Base-by-base conservation (phyloP, 2,888 invertebrate genomes). In the Drosophila paramelanica region DNA sequence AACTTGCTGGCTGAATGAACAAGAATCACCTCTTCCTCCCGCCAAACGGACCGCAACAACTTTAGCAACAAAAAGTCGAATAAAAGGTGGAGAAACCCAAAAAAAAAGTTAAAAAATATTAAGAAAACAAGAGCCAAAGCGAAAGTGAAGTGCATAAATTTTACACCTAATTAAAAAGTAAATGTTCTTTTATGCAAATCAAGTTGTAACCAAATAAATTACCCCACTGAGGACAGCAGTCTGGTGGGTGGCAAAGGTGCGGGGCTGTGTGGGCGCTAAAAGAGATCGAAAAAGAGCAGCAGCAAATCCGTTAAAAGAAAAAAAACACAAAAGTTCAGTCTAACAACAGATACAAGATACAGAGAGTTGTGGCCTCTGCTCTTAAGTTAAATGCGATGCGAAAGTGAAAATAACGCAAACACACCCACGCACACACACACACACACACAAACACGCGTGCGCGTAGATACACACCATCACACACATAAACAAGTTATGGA, bases 161-260 rank as follows among this genome's bases (percentile, higher is more conserved):
- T 86, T 88, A 80, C 86, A 86, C 84, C 88, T 89, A 82, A 88
- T 88, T 88, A 81, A 88, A 89, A 88, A 84, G 84, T 89, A 86
- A 88, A 88, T 88, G 77, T 65, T 78, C 74, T 82, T 86, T 88
- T 88, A 89, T 86, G 89, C 89, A 89, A 88, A 88, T 88, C 84
- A 84, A 82, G 79, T 77, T 81, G 76, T 75, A 73, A 77, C 86
- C 81, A 80, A 79, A 88, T 89, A 88, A 86, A 88, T 88, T 86
- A 80, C 74, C 65, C 62, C 64, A 57, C 57, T 60, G 27, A 43
- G 51, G 62, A 20, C 57, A 38, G 42, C 43, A 33, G 47, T 10
- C 14, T n/a, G 14, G 31, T 13, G 13, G 14, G 23, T 31, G 10
- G 20, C 1, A 23, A 23, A 4, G 23, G 20, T 20, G 20, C 20